Conservation (phyloP, 2,797 vertebrate species). For the Setipinna tenuifilis region DNA sequence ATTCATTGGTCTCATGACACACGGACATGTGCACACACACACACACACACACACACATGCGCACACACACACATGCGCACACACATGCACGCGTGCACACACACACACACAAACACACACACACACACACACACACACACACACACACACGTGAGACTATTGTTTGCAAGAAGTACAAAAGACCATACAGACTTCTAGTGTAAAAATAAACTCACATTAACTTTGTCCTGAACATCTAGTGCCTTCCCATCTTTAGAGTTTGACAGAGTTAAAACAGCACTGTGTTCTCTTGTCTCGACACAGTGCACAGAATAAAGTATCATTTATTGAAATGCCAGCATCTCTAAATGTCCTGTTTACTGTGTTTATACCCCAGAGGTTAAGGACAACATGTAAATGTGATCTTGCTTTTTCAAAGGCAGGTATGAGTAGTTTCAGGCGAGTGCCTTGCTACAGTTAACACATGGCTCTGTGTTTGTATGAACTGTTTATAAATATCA, state of each 20-base stretch:
- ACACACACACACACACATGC: constrained; percentile 25
- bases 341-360: constrained; percentile 21
- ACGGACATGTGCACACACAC: neutral
- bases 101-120: neutral
- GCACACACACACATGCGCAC: constrained; percentile 14
- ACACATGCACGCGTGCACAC: neutral
- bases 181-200: constrained; percentile 62
- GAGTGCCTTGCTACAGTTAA: constrained; percentile 11
- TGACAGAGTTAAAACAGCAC: neutral
- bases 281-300: neutral
- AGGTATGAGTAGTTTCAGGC: neutral
- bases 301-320: neutral
- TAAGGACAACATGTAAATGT: constrained; percentile 28
- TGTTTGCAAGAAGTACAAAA: constrained; percentile 61
- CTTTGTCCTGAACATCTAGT: constrained; percentile 57
- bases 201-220: constrained; percentile 71
- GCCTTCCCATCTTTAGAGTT: neutral
- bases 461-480: constrained; percentile 16
- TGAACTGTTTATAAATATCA: constrained; percentile 18
- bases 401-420: neutral
- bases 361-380: constrained; percentile 28
- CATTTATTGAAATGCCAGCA: neutral
- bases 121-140: constrained; percentile 12
- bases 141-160: neutral
- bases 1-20: constrained; percentile 69